Evolutionary conservation across 2,797 vertebrate species (phyloP), one percentile per base, ranked within the genome.

Genomic region (Parauchenoglanis ngamensis): DNA sequence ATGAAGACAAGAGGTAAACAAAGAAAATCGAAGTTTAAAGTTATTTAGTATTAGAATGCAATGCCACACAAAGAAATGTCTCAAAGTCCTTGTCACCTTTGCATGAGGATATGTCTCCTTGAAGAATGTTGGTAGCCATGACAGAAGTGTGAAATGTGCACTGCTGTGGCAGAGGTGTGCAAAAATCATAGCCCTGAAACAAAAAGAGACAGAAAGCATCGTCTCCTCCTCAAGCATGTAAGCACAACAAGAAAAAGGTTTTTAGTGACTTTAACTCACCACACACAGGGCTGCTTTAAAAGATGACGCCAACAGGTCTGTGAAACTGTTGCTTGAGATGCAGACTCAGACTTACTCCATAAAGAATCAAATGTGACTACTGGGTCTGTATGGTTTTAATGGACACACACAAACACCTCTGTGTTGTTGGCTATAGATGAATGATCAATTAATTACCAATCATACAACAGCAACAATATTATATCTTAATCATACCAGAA

Each of bases 61-160:
- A 25, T 65, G n/a, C 4, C 56, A 4, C 31, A 57, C 28, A 40
- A 56, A 59, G 4, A 59, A 31, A 59, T 31, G 59, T 46, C 40
- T 31, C 4, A 84, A 28, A 23, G 31, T 61, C 56, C 4, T 94
- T 90, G 25, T 82, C 90, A 98, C 98, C 96, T 95, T 94, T 2
- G 96, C 95, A 0, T 96, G 90, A 0, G 97, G 97, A 92, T 96
- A 98, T 0, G 95, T 95, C 85, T 98, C 97, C 88, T 96, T 95
- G 57, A 99, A 99, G 94, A 96, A 99, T 1, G 97, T 98, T 0
- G 98, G 98, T 87, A 99, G 88, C 98, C 98, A 99, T 85, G 97
- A 99, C 54, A 99, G 92, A 25, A 99, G 92, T 0, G 95, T 95
- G 94, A 97, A 97, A 80, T 94, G 94, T 0, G 96, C 95, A 91